Base-by-base conservation (phyloP, 2,113 vertebrate species). In the Xiphias gladius region DNA sequence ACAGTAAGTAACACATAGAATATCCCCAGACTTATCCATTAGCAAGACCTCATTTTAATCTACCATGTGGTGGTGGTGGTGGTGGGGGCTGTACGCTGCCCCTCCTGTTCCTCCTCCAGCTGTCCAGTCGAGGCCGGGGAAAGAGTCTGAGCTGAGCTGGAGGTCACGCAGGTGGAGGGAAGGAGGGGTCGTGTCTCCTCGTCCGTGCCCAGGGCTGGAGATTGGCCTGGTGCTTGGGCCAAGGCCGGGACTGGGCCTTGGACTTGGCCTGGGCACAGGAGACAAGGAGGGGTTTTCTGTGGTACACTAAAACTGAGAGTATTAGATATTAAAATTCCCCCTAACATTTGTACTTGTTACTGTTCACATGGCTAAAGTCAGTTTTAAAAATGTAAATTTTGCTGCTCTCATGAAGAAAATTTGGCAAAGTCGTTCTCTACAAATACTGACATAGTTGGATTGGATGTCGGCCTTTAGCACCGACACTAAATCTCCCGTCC, bases 91-190 rank as follows among this genome's bases (percentile, higher is more conserved):
- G 79, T 78, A 87, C 0, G 28, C 63, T 22, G 80, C 59, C 41
- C 76, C 79, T 57, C 57, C 46, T 24, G 62, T 14, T 24, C 76
- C 46, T 52, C 76, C 55, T n/a, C 54, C 70, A 4, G 67, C 52
- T 0, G 63, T 35, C 84, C 82, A 71, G 83, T 1, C 94, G 1
- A 91, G 85, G 0, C 93, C 95, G 12, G 93, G 91, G 52, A 96
- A 88, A 0, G 95, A 94, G 84, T 96, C 96, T 7, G 94, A 91
- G 91, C 94, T 96, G 73, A 95, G 94, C 85, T 96, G 95, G 59
- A 96, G 93, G 69, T 96, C 96, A 0, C 91, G 88, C 50, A 95
- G 90, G 79, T 85, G 88, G 32, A 91, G 78, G 17, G 79, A 86
- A 2, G 91, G 88, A 2, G 94, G 94, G 4, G 89, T 83, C 26